phyloP scores from a whole-genome alignment of 2,113 vertebrate species.

The Carettochelys insculpta region DNA sequence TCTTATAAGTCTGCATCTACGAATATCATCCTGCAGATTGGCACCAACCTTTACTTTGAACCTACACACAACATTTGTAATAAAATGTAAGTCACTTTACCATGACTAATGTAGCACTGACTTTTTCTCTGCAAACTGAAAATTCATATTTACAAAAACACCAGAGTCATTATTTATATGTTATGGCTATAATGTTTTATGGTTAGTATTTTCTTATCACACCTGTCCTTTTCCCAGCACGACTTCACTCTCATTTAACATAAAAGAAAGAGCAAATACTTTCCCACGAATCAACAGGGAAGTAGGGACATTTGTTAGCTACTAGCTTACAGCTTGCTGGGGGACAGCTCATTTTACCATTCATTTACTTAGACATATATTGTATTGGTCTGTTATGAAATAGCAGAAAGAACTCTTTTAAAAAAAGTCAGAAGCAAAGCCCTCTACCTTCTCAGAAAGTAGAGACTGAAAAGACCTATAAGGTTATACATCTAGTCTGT shows the following conservation, averaged over 20 bases:
- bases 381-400: conserved; percentile 41
- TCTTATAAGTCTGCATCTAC: conserved; percentile 77
- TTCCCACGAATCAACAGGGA: not conserved
- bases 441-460: not conserved
- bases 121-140: not conserved
- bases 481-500: not conserved
- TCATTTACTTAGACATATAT: not conserved
- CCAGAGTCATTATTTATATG: no score
- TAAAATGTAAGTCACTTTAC: not conserved
- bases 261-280: not conserved
- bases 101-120: not conserved
- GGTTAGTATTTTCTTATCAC: conserved; percentile 10
- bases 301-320: not conserved
- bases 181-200: no score
- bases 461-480: not conserved
- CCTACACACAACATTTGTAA: conserved; percentile 31
- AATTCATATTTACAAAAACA: not conserved
- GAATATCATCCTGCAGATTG: conserved; percentile 80
- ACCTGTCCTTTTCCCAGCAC: not conserved
- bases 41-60: conserved; percentile 87
- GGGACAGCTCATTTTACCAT: not conserved
- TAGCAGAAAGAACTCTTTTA: not conserved
- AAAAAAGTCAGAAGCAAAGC: not conserved
- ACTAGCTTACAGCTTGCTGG: conserved; percentile 1
- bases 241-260: not conserved